Base-by-base conservation (phyloP, 35 echinoderm and acorn worm species). In the Heliocidaris tuberculata region DNA sequence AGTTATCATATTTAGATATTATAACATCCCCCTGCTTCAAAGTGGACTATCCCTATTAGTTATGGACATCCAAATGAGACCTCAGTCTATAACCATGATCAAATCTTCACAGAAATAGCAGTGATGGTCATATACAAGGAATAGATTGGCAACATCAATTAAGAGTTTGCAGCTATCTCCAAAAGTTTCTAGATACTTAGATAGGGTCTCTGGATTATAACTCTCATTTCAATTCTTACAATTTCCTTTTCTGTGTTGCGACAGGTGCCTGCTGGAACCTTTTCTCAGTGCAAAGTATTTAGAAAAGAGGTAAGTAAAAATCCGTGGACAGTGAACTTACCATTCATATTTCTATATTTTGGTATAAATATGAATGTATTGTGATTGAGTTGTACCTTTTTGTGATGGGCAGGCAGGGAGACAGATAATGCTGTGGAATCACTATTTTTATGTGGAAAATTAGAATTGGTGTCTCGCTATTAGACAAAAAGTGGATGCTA, bases 261-360 rank as follows among this genome's bases (percentile, higher is more conserved):
- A 12, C 93, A 97, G 96, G 95, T 97, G 30, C 96, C 95, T 0
- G 71, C 92, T 24, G 95, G 95, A 13, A 95, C 95, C 30, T 97
- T 61, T 60, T 97, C 96, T 54, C 60, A 95, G 24, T 97, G 96
- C 93, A 97, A 97, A 70, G 96, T 97, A 10, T 90, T 97, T 9
- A 92, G 95, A 61, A 97, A 97, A 92, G 96, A 97, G 90, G 96
- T 97, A 49, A 96, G 96, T 95, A 90, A 21, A n/a, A 42, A 42
- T 42, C 35, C 35, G 3, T 42, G 0, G 35, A 42, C 35, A 42
- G 35, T 3, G 35, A 42, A 42, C 3, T 42, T 42, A 42, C 3
- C 35, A 42, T 42, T 0, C 35, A 42, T 42, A 42, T 42, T 42
- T 42, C 35, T 42, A 42, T 42, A 42, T 42, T 42, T 42, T 42